phyloP scores from a whole-genome alignment of 2,113 vertebrate genomes.

The Peromyscus leucopus region DNA sequence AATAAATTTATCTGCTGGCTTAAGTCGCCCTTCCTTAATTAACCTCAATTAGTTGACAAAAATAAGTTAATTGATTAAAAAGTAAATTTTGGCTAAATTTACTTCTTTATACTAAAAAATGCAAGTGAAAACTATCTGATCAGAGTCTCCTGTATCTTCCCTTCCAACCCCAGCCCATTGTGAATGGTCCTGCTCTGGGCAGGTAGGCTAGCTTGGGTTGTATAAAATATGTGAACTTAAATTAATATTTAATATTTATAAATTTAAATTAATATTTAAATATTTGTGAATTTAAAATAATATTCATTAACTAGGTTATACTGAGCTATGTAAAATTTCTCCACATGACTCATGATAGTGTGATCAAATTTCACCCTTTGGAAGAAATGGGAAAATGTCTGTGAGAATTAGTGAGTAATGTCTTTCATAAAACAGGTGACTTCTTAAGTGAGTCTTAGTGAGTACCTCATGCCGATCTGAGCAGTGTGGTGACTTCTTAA shows the following conservation, averaged over 20 bases:
- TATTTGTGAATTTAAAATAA: background rate
- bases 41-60: background rate
- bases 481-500: background rate
- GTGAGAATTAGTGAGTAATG: background rate
- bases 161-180: background rate
- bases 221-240: background rate
- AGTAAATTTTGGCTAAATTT: background rate
- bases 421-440: background rate
- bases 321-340: slow-evolving; percentile 3
- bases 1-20: background rate
- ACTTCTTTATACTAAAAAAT: slow-evolving; percentile 26
- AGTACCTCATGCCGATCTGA: too few relatives aligned
- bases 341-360: background rate
- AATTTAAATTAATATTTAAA: background rate
- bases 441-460: slow-evolving; percentile 4
- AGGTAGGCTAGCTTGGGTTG: background rate
- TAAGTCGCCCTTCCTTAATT: background rate
- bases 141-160: background rate
- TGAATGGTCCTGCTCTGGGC: background rate
- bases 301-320: background rate
- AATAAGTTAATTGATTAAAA: slow-evolving; percentile 13
- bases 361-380: slow-evolving; percentile 9
- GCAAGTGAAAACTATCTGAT: background rate
- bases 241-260: slow-evolving; percentile 15
- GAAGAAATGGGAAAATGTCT: background rate